Base-by-base conservation (phyloP, 2,113 vertebrate species). In the Macroglossus sobrinus region DNA sequence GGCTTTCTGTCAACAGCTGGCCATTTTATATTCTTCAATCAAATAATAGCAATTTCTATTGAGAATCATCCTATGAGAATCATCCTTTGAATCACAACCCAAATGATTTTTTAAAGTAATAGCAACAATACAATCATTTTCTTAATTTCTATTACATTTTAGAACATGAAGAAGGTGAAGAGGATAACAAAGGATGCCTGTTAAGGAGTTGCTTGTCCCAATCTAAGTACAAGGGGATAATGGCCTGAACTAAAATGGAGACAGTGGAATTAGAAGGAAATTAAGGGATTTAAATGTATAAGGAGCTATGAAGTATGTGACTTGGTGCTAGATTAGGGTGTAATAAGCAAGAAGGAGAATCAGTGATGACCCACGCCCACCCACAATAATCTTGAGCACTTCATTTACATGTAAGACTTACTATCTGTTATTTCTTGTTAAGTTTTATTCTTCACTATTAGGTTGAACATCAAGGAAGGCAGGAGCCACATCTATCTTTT, bases 1-100 rank as follows among this genome's bases (percentile, higher is more conserved):
- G 84, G 43, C 78, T 90, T 89, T 71, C 84, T 53, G 40, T 94
- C 93, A 81, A 35, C 43, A 88, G 74, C 76, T 84, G 84, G 61
- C 43, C 50, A 30, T 91, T 84, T 88, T 59, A 33, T 61, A 19
- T 45, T 92, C 75, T 87, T 92, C 45, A 63, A 0, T 47, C 43
- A 71, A 47, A 81, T 33, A 28, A 57, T 40, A 85, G 24, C 63
- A 93, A n/a, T 78, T 21, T 74, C 38, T n/a, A n/a, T n/a, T n/a
- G n/a, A n/a, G n/a, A n/a, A n/a, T n/a, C n/a, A n/a, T n/a, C n/a
- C n/a, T n/a, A n/a, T n/a, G n/a, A n/a, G n/a, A n/a, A n/a, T n/a
- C n/a, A 50, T 16, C 50, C 50, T 50, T 16, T 50, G 22, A 53
- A 7, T 82, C 30, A 90, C 19, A 59, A 33, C 5, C n/a, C 47